phyloP scores from a whole-genome alignment of 2,113 vertebrate species.

The Epinephelus fuscoguttatus region DNA sequence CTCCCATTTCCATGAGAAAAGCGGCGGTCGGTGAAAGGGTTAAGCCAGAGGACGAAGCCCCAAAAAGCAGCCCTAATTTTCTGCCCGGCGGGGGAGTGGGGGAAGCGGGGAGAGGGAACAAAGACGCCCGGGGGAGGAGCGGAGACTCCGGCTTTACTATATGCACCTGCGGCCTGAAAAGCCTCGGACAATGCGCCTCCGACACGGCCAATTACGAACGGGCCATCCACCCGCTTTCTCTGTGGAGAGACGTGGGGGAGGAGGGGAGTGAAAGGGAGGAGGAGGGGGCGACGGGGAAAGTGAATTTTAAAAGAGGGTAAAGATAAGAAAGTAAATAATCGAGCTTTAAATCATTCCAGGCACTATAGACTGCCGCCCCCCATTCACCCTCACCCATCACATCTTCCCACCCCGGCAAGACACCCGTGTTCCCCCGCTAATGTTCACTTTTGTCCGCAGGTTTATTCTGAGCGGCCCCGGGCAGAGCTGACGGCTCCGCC shows the following conservation, averaged over 20 bases:
- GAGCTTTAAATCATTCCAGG: constrained; percentile 71
- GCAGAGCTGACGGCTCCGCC: constrained; percentile 17
- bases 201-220: constrained; percentile 87
- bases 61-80: constrained; percentile 80
- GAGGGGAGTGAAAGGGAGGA: constrained; percentile 35
- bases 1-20: constrained; percentile 87
- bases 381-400: constrained; percentile 32
- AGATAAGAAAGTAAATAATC: constrained; percentile 83
- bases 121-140: constrained; percentile 85
- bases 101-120: constrained; percentile 82
- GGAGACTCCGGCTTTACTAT: constrained; percentile 85
- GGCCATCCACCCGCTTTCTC: constrained; percentile 81
- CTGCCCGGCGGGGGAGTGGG: constrained; percentile 82
- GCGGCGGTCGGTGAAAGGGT: constrained; percentile 85
- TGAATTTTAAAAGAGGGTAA: constrained; percentile 77
- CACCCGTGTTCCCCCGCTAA: constrained; percentile 22
- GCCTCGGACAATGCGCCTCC: constrained; percentile 84
- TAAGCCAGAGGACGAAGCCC: constrained; percentile 81
- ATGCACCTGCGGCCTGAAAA: constrained; percentile 89
- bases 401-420: constrained; percentile 10
- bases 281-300: constrained; percentile 61
- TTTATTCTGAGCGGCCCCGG: background rate
- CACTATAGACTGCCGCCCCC: constrained; percentile 33
- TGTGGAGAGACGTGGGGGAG: constrained; percentile 49
- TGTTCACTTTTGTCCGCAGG: constrained; percentile 6